Evolutionary conservation across 2,888 invertebrate species (phyloP).

Genomic region (Ectobius pallidus): DNA sequence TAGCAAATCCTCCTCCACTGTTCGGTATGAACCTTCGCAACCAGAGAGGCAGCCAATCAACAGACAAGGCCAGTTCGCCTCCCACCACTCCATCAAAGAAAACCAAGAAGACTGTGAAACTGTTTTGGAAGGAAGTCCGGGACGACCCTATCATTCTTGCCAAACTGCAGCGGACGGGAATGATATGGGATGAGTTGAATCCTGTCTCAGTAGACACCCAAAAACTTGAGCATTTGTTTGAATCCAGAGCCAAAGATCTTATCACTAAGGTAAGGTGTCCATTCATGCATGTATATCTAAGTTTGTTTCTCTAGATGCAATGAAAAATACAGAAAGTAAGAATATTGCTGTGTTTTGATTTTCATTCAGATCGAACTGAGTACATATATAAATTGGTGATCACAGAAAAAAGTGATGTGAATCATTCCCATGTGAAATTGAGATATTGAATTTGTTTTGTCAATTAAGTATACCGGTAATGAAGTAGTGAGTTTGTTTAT

Average conservation of each 20-base stretch:
- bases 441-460: too few relatives aligned
- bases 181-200: conserved; percentile 91
- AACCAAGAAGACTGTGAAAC: conserved; percentile 94
- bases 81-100: conserved; percentile 70
- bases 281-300: not conserved
- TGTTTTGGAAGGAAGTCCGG: conserved; percentile 97
- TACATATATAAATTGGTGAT: too few relatives aligned
- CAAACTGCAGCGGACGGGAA: conserved; percentile 62
- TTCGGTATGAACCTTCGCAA: conserved; percentile 53
- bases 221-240: conserved; percentile 95
- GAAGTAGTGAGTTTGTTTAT: too few relatives aligned
- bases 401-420: not conserved
- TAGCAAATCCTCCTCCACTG: conserved; percentile 46
- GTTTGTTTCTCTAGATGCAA: too few relatives aligned
- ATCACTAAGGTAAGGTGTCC: conserved; percentile 79
- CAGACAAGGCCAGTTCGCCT: conserved; percentile 50
- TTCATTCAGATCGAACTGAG: too few relatives aligned
- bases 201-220: conserved; percentile 87
- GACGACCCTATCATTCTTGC: conserved; percentile 72
- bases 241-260: conserved; percentile 94
- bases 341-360: too few relatives aligned
- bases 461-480: too few relatives aligned
- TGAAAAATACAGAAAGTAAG: too few relatives aligned
- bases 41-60: conserved; percentile 45
- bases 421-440: too few relatives aligned